These are phyloP conservation scores for Axea sp. DNA, from an alignment of 2,888 invertebrate genomes.

Conservation along the genomic window DNA sequence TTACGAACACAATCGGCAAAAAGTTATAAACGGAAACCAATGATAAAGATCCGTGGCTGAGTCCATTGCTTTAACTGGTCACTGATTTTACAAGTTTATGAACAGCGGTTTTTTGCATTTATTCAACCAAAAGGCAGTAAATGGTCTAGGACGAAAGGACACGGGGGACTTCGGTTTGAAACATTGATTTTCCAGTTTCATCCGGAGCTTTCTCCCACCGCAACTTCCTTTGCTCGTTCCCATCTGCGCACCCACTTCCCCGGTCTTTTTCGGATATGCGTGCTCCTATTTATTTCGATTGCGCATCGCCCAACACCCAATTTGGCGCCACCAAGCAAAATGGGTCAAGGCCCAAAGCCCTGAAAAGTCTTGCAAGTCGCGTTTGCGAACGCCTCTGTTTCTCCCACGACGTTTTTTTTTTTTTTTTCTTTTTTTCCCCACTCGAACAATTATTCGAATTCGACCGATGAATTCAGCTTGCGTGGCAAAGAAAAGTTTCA, in stretches of 20 bases:
- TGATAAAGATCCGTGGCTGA: no score
- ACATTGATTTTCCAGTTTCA: constrained; percentile 75
- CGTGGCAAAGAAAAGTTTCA: no score
- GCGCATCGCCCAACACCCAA: constrained; percentile 69
- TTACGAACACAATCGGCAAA: no score
- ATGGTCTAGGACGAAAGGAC: constrained; percentile 12
- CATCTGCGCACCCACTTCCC: constrained; percentile 50
- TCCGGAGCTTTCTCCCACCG: constrained; percentile 53
- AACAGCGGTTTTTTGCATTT: no score
- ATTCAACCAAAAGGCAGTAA: constrained; percentile 1
- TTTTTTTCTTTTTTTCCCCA: no score
- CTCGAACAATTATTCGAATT: background rate
- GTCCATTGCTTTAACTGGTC: no score
- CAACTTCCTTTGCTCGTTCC: constrained; percentile 47
- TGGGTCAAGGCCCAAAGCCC: constrained; percentile 75
- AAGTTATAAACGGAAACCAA: no score
- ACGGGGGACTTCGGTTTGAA: constrained; percentile 46
- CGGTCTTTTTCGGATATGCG: constrained; percentile 56
- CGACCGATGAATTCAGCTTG: no score
- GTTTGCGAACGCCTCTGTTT: background rate
- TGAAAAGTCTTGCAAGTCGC: constrained; percentile 30
- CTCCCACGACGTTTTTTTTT: background rate
- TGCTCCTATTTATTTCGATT: constrained; percentile 64
- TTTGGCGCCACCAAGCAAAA: constrained; percentile 75
- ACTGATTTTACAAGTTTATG: no score